Evolutionary conservation across 2,113 vertebrate genomes (phyloP), one percentile per base, ranked within the genome.

Genomic region (Cheirogaleus medius): DNA sequence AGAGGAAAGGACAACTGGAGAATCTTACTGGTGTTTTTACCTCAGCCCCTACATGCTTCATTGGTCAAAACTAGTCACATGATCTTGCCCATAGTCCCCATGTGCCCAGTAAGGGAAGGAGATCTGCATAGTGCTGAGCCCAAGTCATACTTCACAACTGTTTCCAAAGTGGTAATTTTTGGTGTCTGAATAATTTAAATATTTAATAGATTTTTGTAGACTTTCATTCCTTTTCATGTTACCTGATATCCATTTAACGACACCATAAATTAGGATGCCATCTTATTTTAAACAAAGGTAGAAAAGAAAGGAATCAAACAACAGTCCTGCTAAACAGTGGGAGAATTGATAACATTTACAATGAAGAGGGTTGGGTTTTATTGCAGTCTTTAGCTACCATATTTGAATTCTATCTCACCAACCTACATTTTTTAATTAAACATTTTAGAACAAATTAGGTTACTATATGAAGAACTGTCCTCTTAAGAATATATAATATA

Each of bases 211-310:
- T 17, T 52, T 37, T 60, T 21, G 18, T 76, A 81, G 44, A 71
- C 10, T 39, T 52, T 20, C 13, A 27, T n/a, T 87, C 15, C 10
- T 91, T 90, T 84, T 60, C 6, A 0, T 68, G 49, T 60, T 77
- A 44, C 9, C 49, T 85, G 13, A 49, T 87, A 6, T 42, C 88
- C 15, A 52, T 77, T 95, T 71, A 66, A 47, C 82, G 10, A 27
- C 8, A 47, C 3, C 63, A 52, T 73, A 80, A 85, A 39, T 64
- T 68, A 74, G 23, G 29, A 56, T 83, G 25, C 14, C 13, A 39
- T 93, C 11, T 66, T 80, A 87, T 82, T 91, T 94, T 84, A 86
- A 93, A 83, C 17, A 84, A 32, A 42, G n/a, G 42, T 58, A 21
- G 23, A 73, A 77, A 93, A 88, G 27, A 71, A 37, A 5, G 66